phyloP scores from a whole-genome alignment of 2,797 vertebrate genomes.

The Percopsis omiscomaycus region DNA sequence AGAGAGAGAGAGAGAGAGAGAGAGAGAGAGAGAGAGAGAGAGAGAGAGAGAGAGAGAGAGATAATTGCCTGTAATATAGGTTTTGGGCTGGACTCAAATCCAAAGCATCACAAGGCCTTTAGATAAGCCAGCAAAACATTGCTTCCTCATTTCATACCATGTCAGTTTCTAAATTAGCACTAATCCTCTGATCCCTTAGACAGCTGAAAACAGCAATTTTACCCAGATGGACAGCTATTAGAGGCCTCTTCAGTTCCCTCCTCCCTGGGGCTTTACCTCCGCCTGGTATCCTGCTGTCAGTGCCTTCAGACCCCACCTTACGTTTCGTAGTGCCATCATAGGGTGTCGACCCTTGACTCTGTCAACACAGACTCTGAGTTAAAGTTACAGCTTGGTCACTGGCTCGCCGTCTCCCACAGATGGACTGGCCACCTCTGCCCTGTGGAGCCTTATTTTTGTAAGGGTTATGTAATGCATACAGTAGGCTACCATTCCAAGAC shows the following conservation, averaged over 20 bases:
- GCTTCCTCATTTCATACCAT: neutral
- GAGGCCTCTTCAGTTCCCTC: conserved; percentile 32
- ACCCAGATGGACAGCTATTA: conserved; percentile 55
- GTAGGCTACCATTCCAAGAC: neutral
- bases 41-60: neutral
- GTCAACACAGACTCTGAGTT: conserved; percentile 57
- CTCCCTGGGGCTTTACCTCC: conserved; percentile 17
- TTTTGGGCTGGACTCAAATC: neutral
- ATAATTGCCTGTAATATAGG: neutral
- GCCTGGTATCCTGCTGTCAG: conserved; percentile 36
- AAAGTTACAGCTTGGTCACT: conserved; percentile 41
- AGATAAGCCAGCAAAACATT: neutral
- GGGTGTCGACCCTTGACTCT: conserved; percentile 64
- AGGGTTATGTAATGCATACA: neutral
- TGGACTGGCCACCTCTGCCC: conserved; percentile 19
- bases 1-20: too few species aligned
- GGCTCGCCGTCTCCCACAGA: conserved; percentile 29
- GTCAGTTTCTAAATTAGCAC: conserved; percentile 31
- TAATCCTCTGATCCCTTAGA: neutral
- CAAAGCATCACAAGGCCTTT: neutral
- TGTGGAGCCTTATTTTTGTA: conserved; percentile 6
- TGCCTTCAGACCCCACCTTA: conserved; percentile 38
- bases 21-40: too few species aligned
- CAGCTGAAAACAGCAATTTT: conserved; percentile 39
- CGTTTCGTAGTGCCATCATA: conserved; percentile 11